Evolutionary conservation across 2,113 vertebrate species (phyloP).

Genomic region (Bombycilla garrulus): DNA sequence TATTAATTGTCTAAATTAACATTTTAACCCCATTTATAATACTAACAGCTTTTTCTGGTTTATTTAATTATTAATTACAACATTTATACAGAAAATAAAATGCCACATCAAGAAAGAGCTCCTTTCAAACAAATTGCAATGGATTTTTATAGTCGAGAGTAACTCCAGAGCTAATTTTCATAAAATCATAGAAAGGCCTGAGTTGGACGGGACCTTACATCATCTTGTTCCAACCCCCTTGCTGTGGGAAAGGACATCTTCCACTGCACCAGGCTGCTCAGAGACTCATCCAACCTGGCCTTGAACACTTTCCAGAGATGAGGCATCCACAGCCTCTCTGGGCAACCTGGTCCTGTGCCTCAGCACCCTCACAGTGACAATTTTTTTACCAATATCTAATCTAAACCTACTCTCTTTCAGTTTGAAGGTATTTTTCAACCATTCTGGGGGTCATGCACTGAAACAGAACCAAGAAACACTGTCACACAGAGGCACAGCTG

Average conservation of each 20-base stretch:
- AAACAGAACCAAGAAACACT: neutral
- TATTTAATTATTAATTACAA: slow-evolving; percentile 9
- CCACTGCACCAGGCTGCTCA: neutral
- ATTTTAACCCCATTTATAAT: neutral
- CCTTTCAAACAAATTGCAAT: neutral
- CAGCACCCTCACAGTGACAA: neutral
- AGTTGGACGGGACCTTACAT: neutral
- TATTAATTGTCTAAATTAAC: neutral
- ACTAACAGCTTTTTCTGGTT: neutral
- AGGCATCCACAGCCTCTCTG: neutral
- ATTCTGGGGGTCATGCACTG: neutral
- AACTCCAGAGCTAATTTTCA: neutral
- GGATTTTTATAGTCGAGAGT: neutral
- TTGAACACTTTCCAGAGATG: neutral
- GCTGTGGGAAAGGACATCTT: neutral
- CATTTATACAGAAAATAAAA: neutral
- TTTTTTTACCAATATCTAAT: neutral
- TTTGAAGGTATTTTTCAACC: neutral
- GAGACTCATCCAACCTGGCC: neutral
- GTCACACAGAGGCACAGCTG: neutral
- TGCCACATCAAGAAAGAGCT: neutral
- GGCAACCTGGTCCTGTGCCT: neutral
- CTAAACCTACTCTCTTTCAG: neutral
- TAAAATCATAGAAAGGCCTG: neutral
- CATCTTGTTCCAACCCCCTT: neutral